These are phyloP conservation scores for Microcebus murinus DNA, from an alignment of 2,113 vertebrate species.

Conservation along the genomic window DNA sequence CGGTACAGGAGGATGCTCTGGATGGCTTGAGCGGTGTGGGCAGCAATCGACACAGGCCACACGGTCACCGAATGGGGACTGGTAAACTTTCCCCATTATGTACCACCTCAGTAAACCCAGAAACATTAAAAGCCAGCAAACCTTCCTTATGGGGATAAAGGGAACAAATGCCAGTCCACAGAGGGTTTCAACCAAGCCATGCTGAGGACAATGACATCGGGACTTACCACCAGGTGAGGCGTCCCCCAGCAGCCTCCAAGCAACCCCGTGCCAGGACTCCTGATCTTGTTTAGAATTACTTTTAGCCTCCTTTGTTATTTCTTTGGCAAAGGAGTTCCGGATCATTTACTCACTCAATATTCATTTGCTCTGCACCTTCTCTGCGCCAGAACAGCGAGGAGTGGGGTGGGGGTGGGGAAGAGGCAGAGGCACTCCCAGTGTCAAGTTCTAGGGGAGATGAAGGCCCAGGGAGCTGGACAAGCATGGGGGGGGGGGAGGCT, in stretches of 20 bases:
- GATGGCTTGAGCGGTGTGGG: accelerated
- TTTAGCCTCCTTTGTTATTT: conserved; percentile 8
- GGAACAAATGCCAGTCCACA: neutral
- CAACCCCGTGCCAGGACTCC: neutral
- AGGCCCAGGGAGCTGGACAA: neutral
- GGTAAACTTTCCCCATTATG: neutral
- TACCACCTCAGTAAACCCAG: neutral
- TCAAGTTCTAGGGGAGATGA: neutral
- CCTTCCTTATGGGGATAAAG: neutral
- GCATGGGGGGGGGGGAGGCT: accelerated
- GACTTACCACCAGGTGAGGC: neutral
- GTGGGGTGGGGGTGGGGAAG: neutral
- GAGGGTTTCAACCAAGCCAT: neutral
- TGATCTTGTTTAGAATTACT: conserved; percentile 3
- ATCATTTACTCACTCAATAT: conserved; percentile 34
- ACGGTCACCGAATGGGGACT: accelerated
- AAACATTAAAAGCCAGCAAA: neutral
- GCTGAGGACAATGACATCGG: neutral
- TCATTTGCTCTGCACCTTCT: neutral
- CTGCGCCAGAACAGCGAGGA: neutral
- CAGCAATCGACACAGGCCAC: neutral
- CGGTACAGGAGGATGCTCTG: accelerated
- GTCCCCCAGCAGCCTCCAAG: neutral
- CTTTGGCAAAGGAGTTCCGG: conserved; percentile 25
- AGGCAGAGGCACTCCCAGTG: neutral